Percentiles rank a stretch among this genome's conserved stretches.
Evolutionary conservation across 2,888 invertebrate species (phyloP).

Genomic region (Lepeophtheirus nordmannii): DNA sequence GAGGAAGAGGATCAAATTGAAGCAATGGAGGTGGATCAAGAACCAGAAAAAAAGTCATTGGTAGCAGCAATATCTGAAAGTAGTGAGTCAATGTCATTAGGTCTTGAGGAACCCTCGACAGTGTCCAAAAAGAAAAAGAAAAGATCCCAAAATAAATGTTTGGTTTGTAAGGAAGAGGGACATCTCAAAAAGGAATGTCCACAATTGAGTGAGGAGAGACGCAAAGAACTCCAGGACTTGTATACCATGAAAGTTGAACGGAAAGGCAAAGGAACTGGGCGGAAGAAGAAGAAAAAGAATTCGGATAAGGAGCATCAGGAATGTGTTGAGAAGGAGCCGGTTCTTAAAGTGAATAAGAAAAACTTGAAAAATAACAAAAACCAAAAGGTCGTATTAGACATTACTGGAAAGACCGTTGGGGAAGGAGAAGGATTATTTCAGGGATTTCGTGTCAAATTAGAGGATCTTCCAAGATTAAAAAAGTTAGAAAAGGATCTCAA

Average conservation of each 20-base stretch:
- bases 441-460: constrained; percentile 54
- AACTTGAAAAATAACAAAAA: constrained; percentile 18
- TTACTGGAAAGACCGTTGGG: constrained; percentile 18
- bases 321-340: constrained; percentile 28
- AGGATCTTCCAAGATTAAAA: constrained; percentile 49
- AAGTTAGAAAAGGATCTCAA: constrained; percentile 41
- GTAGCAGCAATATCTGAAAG: neutral
- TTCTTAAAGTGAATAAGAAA: constrained; percentile 26
- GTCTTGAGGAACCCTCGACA: too few relatives aligned
- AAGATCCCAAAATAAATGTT: constrained; percentile 6
- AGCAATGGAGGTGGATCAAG: constrained; percentile 24
- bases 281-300: constrained; percentile 25
- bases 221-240: constrained; percentile 41
- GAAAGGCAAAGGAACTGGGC: constrained; percentile 15
- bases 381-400: constrained; percentile 17
- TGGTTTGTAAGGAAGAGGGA: constrained; percentile 4
- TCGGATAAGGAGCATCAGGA: constrained; percentile 30
- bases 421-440: constrained; percentile 40
- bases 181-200: constrained; percentile 21
- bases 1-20: constrained; percentile 15
- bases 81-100: neutral
- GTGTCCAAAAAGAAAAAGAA: constrained; percentile 7
- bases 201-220: constrained; percentile 30
- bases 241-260: constrained; percentile 13
- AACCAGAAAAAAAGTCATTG: neutral